These are phyloP conservation scores for Entelurus aequoreus DNA, from an alignment of 2,113 vertebrate genomes.

Conservation along the genomic window DNA sequence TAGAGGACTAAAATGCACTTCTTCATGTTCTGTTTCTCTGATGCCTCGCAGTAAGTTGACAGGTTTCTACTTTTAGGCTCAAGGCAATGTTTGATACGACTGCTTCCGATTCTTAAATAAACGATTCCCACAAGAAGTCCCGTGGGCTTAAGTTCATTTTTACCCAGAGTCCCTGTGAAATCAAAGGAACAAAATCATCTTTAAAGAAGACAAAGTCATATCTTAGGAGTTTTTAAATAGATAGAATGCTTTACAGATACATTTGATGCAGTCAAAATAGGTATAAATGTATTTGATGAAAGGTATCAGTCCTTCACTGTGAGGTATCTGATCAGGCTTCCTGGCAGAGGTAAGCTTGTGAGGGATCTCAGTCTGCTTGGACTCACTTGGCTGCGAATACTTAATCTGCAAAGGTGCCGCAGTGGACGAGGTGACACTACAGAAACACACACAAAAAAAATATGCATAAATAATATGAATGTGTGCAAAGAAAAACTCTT, in stretches of 20 bases:
- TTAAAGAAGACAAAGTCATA: conserved; percentile 23
- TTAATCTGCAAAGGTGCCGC: conserved; percentile 84
- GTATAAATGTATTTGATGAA: conserved; percentile 38
- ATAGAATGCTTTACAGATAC: conserved; percentile 38
- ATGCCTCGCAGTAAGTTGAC: conserved; percentile 42
- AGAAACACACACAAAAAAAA: conserved; percentile 27
- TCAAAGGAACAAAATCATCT: conserved; percentile 20
- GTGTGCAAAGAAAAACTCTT: neutral
- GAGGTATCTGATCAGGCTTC: conserved; percentile 81
- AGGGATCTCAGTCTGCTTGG: conserved; percentile 75
- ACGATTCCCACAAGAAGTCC: conserved; percentile 46
- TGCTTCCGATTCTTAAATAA: conserved; percentile 63
- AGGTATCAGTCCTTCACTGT: conserved; percentile 29
- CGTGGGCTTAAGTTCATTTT: conserved; percentile 35
- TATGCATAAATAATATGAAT: neutral
- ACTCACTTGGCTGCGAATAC: conserved; percentile 78
- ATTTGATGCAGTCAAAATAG: conserved; percentile 32
- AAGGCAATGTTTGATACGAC: conserved; percentile 44
- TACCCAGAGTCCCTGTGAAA: conserved; percentile 15
- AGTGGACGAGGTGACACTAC: conserved; percentile 85
- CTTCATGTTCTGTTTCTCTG: conserved; percentile 24
- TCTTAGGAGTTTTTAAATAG: conserved; percentile 49
- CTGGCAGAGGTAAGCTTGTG: conserved; percentile 79
- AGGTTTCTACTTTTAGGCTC: conserved; percentile 47
- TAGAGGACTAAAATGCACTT: conserved; percentile 55